Conservation (phyloP, 2,888 invertebrate species). For the Agrilus cyanescens region DNA sequence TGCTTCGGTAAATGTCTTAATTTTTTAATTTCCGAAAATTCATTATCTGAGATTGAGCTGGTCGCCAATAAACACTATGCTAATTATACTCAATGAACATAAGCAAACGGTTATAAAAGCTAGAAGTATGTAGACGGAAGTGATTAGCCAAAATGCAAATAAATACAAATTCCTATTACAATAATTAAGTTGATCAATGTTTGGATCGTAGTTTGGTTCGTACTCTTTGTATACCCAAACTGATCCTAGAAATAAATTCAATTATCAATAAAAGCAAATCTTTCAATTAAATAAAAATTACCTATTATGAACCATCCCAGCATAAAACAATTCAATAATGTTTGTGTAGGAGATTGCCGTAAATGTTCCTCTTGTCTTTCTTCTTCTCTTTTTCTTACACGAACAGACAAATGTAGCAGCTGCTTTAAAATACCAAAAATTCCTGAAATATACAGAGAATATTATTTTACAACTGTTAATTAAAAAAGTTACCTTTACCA, state of each 20-base stretch:
- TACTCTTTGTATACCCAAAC: conserved; percentile 58
- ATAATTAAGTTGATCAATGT: conserved; percentile 35
- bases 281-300: conserved; percentile 24
- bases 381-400: conserved; percentile 41
- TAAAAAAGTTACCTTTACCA: too few species aligned
- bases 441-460: conserved; percentile 30
- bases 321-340: conserved; percentile 50
- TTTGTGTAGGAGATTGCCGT: conserved; percentile 43
- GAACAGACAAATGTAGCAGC: conserved; percentile 43
- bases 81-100: conserved; percentile 44
- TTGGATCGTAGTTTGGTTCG: conserved; percentile 44
- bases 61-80: conserved; percentile 24
- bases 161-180: conserved; percentile 55
- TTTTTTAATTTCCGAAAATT: too few species aligned
- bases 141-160: conserved; percentile 60
- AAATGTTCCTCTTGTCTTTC: conserved; percentile 43
- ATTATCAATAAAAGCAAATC: not conserved
- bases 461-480: not conserved
- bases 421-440: conserved; percentile 53
- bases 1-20: too few species aligned
- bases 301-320: conserved; percentile 60
- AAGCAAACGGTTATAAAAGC: conserved; percentile 41
- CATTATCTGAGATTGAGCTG: too few species aligned
- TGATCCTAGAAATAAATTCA: conserved; percentile 39
- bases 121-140: conserved; percentile 47